Base-by-base conservation (phyloP, 2,113 vertebrate species). In the Sapajus apella region DNA sequence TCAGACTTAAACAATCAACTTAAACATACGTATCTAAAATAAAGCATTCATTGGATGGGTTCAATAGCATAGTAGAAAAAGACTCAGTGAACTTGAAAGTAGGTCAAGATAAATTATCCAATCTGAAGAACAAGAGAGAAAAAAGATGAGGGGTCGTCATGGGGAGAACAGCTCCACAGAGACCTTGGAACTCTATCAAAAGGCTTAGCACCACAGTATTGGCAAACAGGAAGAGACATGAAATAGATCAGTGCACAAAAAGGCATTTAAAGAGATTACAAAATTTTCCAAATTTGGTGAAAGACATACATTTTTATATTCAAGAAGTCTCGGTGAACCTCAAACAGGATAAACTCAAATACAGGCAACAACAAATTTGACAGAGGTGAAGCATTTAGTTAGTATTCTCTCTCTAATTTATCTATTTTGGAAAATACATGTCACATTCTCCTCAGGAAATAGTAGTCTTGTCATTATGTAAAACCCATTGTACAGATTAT, bases 61-160 rank as follows among this genome's bases (percentile, higher is more conserved):
- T 95, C 40, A 91, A 68, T 1, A 52, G 58, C 73, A 32, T 37
- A 97, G 27, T 17, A n/a, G 47, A 40, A 7, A 92, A 90, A 75
- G 47, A 80, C 7, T 77, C 68, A 58, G 6, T 64, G 40, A 95
- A 43, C n/a, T 87, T 84, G 23, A 94, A 95, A 12, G 32, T 35
- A 70, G 45, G 47, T 73, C 75, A 56, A 61, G 25, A 89, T 70
- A 85, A 90, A 75, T 56, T 50, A 85, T 61, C 30, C 20, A 70
- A n/a, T 81, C 21, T 86, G 58, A 92, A 95, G 13, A 79, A 77
- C 35, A 96, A 64, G 61, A 90, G 32, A 85, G 90, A 75, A 79
- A 87, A 73, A 68, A 85, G 8, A 40, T 13, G 12, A 14, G 27
- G 52, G 50, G 52, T 16, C 52, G 14, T 52, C 16, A 25, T 11